Conservation (phyloP, 2,113 vertebrate genomes). For the Sula dactylatra region DNA sequence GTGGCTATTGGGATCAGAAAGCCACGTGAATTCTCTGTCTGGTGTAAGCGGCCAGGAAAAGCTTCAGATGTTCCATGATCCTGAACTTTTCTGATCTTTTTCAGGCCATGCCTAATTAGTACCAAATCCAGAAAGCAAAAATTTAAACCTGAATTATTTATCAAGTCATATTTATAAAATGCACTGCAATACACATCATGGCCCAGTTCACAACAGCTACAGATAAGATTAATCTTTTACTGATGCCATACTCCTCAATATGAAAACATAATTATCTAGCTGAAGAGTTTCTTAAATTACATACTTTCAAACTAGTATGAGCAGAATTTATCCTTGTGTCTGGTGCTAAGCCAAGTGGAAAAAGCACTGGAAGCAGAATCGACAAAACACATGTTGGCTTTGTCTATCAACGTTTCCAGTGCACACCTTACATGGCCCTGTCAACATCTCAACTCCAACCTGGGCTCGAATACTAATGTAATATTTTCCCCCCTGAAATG, state of each 20-base stretch:
- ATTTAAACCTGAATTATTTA: conserved; percentile 57
- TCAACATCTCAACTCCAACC: background rate
- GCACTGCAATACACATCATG: background rate
- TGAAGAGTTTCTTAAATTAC: conserved; percentile 31
- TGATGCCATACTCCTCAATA: background rate
- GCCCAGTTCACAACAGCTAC: conserved; percentile 37
- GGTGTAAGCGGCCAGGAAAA: background rate
- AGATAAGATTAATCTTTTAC: conserved; percentile 28
- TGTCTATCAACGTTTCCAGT: background rate
- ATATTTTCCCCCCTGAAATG: background rate
- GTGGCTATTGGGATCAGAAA: conserved; percentile 54
- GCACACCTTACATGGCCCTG: background rate
- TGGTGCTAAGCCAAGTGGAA: conserved; percentile 14
- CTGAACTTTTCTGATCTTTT: conserved; percentile 65
- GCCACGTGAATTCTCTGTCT: background rate
- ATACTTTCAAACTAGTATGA: background rate
- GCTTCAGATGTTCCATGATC: conserved; percentile 28
- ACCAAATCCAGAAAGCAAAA: conserved; percentile 33
- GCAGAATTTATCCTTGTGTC: conserved; percentile 15
- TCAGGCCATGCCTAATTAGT: conserved; percentile 61
- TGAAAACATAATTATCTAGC: conserved; percentile 46
- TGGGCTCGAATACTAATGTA: background rate
- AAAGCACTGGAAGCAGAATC: background rate
- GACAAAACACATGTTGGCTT: background rate
- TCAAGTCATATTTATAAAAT: conserved; percentile 31